Percentiles rank a stretch among this genome's conserved stretches.
These are phyloP conservation scores for Agrotis ipsilon DNA, from an alignment of 2,888 invertebrate genomes.

Conservation along the genomic window DNA sequence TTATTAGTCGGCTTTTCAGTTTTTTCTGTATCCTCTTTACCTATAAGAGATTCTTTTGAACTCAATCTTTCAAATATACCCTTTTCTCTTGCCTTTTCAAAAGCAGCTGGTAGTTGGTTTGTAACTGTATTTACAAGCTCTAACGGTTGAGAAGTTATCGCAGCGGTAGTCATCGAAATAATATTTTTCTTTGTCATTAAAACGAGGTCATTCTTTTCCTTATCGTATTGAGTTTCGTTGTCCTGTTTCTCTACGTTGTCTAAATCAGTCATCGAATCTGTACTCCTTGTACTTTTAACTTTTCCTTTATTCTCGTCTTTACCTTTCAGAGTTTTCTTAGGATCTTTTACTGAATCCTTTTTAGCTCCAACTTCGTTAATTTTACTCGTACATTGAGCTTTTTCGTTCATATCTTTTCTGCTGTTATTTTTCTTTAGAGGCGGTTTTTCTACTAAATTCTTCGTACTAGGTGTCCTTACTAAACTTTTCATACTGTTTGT, in stretches of 20 bases:
- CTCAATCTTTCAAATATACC: slow-evolving; percentile 86
- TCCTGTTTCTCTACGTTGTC: slow-evolving; percentile 84
- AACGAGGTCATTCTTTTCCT: slow-evolving; percentile 85
- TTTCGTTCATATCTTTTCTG: slow-evolving; percentile 79
- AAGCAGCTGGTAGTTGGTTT: slow-evolving; percentile 87
- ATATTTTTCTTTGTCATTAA: slow-evolving; percentile 88
- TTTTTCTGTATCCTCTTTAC: slow-evolving; percentile 72
- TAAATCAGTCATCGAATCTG: slow-evolving; percentile 70
- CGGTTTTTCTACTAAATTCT: slow-evolving; percentile 83
- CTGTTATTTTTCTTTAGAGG: slow-evolving; percentile 81
- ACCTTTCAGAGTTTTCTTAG: slow-evolving; percentile 62
- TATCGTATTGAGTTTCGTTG: slow-evolving; percentile 88
- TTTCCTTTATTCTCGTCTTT: slow-evolving; percentile 64
- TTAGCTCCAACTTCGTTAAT: slow-evolving; percentile 77
- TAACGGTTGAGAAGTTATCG: slow-evolving; percentile 90
- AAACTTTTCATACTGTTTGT: slow-evolving; percentile 87
- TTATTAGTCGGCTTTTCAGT: slow-evolving; percentile 29
- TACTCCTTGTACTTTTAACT: slow-evolving; percentile 66
- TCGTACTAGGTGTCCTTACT: slow-evolving; percentile 83
- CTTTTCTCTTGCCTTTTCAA: slow-evolving; percentile 89
- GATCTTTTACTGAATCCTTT: slow-evolving; percentile 70
- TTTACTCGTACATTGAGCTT: slow-evolving; percentile 79
- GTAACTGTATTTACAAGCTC: slow-evolving; percentile 90
- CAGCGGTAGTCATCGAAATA: slow-evolving; percentile 91
- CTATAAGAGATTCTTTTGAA: slow-evolving; percentile 87